Base-by-base conservation (phyloP, 64 coral and sea anemone genomes). In the Anthopleura sola region DNA sequence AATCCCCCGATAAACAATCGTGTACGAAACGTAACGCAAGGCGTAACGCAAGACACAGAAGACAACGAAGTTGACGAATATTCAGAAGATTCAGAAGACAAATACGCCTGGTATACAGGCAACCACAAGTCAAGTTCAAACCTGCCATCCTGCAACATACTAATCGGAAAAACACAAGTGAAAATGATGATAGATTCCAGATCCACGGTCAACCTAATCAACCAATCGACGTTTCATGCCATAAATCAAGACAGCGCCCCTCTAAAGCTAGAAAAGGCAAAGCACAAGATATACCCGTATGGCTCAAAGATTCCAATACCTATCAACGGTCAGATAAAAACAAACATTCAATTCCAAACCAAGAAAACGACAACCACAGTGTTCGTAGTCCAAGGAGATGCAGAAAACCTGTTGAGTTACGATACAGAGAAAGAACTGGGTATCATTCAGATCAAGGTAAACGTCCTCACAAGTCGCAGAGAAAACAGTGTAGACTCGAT, bases 171-270 rank as follows among this genome's bases (percentile, higher is more conserved):
- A 10, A 47, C 76, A 85, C 46, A 37, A 44, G 83, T 86, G 4
- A 51, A 88, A 56, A 86, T 82, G 57, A 94, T 94, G 82, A 79
- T 93, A 24, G 87, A 94, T 60, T 90, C 87, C 16, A 87, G 84
- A 44, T 75, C 88, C 50, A n/a, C n/a, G n/a, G n/a, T n/a, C n/a
- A n/a, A n/a, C n/a, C n/a, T n/a, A n/a, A n/a, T n/a, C n/a, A n/a
- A n/a, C n/a, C n/a, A n/a, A n/a, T n/a, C 38, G 20, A 93, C 92
- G 2, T 86, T 81, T 50, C 28, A 82, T 5, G 32, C 26, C 19
- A 86, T 93, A 8, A 88, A 32, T 24, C 44, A 85, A 62, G 28
- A 78, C 8, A 78, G 19, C 0, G 49, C 88, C 77, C n/a, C 8
- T 26, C 16, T 36, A 39, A 1, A 5, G 21, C 32, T 85, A 39